Base-by-base conservation (phyloP, 2,797 vertebrate species). In the Eospalax fontanierii region DNA sequence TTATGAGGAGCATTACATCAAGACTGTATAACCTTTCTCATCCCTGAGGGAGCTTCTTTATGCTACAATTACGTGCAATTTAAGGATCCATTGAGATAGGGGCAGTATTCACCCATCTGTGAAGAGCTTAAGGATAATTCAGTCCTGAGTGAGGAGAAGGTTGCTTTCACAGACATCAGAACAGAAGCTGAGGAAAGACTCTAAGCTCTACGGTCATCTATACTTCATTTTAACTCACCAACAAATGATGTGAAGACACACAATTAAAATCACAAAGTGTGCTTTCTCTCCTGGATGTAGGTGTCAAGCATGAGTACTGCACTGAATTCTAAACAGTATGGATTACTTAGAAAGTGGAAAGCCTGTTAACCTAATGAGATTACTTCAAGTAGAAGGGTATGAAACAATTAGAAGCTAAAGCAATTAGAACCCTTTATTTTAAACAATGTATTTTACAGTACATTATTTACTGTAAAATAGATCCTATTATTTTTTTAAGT, bases 271-370 rank as follows among this genome's bases (percentile, higher is more conserved):
- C 33, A 86, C 35, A 88, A 87, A 68, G 87, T 40, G 71, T 35
- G 43, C 57, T 59, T 93, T 93, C 50, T 78, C 14, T 68, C 81
- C 50, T 9, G 50, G 11, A 87, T 8, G 12, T 73, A 63, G 22
- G 61, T 71, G 33, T 15, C 90, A 93, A 90, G 38, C 14, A 15
- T 6, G 10, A 65, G 30, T 6, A 92, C 22, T 57, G 19, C 4
- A 6, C 5, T 7, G 84, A 84, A 78, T 78, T 90, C 38, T 92
- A 54, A 91, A 78, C 19, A 93, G 57, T 11, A 15, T 83, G 22
- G 19, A 85, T 65, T 91, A 80, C 43, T 87, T 65, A 74, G 75
- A 80, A 92, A 86, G 92, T 22, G n/a, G 38, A 92, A 95, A 96
- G 70, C 14, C 40, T 79, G 70, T 81, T 50, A 10, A 82, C 65